Percentiles rank a stretch among this genome's conserved stretches.
phyloP scores from a whole-genome alignment of 2,888 invertebrate species.

The Trichogramma dendrolimi region DNA sequence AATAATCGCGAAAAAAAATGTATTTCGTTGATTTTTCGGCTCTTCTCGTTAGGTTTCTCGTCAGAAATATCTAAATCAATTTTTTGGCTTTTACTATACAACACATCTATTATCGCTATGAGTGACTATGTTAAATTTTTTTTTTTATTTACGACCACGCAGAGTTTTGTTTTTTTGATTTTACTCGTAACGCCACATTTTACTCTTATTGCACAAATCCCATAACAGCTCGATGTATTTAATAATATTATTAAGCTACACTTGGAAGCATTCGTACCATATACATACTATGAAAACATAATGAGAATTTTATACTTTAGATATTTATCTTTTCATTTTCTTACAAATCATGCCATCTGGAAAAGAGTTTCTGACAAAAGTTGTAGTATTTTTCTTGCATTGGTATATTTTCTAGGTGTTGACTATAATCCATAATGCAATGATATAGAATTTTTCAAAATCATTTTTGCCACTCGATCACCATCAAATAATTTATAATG shows the following conservation, averaged over 20 bases:
- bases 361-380: slow-evolving; percentile 15
- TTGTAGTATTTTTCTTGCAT: background rate
- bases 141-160: background rate
- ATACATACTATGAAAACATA: slow-evolving; percentile 30
- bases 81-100: no score
- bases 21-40: background rate
- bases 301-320: slow-evolving; percentile 5
- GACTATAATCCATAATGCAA: no score
- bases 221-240: slow-evolving; percentile 34
- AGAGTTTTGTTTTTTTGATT: slow-evolving; percentile 8
- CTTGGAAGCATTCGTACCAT: slow-evolving; percentile 28
- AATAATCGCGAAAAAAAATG: background rate
- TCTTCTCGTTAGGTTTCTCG: background rate
- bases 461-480: no score
- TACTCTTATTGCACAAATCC: slow-evolving; percentile 42
- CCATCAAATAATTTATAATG: no score
- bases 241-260: slow-evolving; percentile 27
- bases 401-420: no score
- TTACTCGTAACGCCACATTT: background rate
- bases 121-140: background rate
- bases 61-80: no score
- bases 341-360: background rate
- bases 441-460: no score
- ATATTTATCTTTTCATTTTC: no score
- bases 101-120: background rate